These are phyloP conservation scores for Melanerpes formicivorus DNA, from an alignment of 2,113 vertebrate genomes.

Conservation along the genomic window DNA sequence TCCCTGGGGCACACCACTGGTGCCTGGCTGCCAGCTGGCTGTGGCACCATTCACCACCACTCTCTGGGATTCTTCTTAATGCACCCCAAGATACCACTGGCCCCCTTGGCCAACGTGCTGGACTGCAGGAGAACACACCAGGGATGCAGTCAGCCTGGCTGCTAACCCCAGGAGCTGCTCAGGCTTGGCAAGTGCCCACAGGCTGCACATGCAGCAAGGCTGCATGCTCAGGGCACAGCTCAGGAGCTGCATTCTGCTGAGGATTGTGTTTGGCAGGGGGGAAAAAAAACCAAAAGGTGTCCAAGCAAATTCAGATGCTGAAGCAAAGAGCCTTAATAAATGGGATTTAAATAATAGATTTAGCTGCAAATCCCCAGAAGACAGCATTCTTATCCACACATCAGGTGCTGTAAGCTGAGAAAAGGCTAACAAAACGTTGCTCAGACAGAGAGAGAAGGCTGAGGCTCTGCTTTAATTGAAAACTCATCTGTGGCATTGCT, in stretches of 20 bases:
- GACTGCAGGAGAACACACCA: neutral
- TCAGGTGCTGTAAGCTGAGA: constrained; percentile 58
- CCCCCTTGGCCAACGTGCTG: neutral
- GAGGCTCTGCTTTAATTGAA: constrained; percentile 61
- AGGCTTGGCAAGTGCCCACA: accelerated
- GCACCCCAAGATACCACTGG: too few species aligned
- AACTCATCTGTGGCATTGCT: constrained; percentile 21
- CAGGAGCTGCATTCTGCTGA: neutral
- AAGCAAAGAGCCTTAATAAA: constrained; percentile 59
- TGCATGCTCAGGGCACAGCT: neutral
- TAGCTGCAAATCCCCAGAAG: constrained; percentile 63
- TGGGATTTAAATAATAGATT: constrained; percentile 68
- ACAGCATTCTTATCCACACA: constrained; percentile 40
- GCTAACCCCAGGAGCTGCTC: neutral
- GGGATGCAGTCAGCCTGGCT: neutral
- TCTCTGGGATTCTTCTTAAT: too few species aligned
- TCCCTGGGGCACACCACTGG: too few species aligned
- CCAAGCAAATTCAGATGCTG: neutral
- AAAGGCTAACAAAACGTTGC: constrained; percentile 48
- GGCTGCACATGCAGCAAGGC: neutral
- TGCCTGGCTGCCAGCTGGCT: too few species aligned
- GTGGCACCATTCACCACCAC: too few species aligned
- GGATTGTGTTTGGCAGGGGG: neutral
- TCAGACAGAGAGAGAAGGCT: constrained; percentile 4
- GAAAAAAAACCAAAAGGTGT: neutral